A percentile compares a stretch with the other conserved stretches of the same genome.
phyloP scores from a whole-genome alignment of 2,888 invertebrate genomes.

The Perizoma flavofasciatum region DNA sequence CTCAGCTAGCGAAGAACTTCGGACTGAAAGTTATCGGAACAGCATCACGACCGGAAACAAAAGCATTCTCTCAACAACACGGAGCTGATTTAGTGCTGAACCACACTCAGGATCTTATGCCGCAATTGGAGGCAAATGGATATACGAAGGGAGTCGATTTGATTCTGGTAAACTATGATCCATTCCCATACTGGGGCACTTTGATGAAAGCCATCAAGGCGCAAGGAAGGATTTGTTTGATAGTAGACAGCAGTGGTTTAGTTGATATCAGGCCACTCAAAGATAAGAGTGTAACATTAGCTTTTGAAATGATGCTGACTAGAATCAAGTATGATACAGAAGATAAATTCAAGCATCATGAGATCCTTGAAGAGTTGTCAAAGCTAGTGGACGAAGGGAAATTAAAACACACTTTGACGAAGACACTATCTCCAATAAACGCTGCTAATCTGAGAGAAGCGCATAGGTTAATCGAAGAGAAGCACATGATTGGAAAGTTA shows the following conservation, averaged over 20 bases:
- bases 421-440: slow-evolving; percentile 67
- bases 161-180: slow-evolving; percentile 72
- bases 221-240: slow-evolving; percentile 69
- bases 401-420: slow-evolving; percentile 63
- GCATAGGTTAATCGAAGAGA: slow-evolving; percentile 64
- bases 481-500: slow-evolving; percentile 66
- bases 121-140: slow-evolving; percentile 62
- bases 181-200: slow-evolving; percentile 72
- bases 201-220: slow-evolving; percentile 67
- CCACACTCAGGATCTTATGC: slow-evolving; percentile 60
- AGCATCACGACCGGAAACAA: slow-evolving; percentile 65
- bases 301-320: slow-evolving; percentile 68
- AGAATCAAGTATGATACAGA: slow-evolving; percentile 69
- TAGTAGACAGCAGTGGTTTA: slow-evolving; percentile 68
- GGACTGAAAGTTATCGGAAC: slow-evolving; percentile 73
- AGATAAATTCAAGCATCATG: slow-evolving; percentile 62
- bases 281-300: slow-evolving; percentile 70
- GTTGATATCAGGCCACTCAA: slow-evolving; percentile 64
- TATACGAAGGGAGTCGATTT: slow-evolving; percentile 66
- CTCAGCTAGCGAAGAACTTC: slow-evolving; percentile 65
- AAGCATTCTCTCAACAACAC: slow-evolving; percentile 54
- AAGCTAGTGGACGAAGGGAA: slow-evolving; percentile 62
- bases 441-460: slow-evolving; percentile 69
- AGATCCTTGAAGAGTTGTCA: slow-evolving; percentile 61
- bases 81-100: slow-evolving; percentile 68